Conservation (phyloP, 2,797 vertebrate species). For the Glyptemys insculpta region DNA sequence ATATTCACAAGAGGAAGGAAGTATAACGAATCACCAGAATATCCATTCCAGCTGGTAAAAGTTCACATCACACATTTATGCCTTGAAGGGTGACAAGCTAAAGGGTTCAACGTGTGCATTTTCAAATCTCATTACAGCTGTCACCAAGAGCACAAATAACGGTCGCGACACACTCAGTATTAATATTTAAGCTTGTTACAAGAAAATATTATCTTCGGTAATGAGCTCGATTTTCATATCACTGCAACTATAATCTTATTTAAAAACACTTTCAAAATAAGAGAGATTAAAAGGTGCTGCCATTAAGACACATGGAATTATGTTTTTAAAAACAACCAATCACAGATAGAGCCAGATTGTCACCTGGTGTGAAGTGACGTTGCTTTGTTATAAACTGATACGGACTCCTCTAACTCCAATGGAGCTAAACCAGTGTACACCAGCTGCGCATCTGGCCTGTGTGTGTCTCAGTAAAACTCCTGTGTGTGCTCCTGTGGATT, state of each 20-base stretch:
- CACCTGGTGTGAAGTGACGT: background rate
- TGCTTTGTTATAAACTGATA: too few relatives aligned
- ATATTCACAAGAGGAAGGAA: background rate
- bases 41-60: slow-evolving; percentile 14
- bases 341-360: background rate
- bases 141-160: background rate
- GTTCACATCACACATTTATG: background rate
- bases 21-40: background rate
- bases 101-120: rapidly evolving
- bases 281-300: rapidly evolving
- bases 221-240: background rate
- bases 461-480: background rate
- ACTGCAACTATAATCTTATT: background rate
- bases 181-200: background rate
- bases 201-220: background rate
- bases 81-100: background rate
- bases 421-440: too few relatives aligned
- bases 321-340: background rate
- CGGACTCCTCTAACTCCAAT: background rate
- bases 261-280: rapidly evolving
- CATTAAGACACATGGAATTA: background rate
- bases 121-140: background rate
- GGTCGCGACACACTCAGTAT: background rate
- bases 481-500: background rate
- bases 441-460: background rate